Conservation (phyloP, 1,140 invertebrate genomes). For the Eciton burchellii region DNA sequence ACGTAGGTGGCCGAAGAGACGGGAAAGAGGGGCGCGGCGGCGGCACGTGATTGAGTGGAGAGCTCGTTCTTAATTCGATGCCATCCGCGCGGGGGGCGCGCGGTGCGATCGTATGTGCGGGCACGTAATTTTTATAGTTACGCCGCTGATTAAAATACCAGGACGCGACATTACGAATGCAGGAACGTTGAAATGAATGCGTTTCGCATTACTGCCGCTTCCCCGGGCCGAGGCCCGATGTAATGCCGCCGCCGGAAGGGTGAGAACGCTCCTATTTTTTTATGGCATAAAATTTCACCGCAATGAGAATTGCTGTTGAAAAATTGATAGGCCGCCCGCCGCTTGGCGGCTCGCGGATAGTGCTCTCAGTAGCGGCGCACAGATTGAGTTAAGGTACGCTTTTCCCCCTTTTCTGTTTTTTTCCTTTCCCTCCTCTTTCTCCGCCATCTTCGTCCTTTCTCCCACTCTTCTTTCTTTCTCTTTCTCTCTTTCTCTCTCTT, state of each 20-base stretch:
- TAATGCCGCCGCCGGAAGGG: conserved; percentile 59
- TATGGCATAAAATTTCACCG: conserved; percentile 75
- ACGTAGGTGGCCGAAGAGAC: too few species aligned
- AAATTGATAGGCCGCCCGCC: conserved; percentile 74
- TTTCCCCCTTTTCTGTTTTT: too few species aligned
- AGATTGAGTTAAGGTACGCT: conserved; percentile 75
- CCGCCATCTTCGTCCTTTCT: too few species aligned
- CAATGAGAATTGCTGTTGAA: conserved; percentile 80
- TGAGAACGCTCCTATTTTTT: conserved; percentile 73
- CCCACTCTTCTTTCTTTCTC: too few species aligned
- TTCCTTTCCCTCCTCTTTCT: too few species aligned
- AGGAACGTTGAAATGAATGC: conserved; percentile 74
- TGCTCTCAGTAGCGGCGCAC: conserved; percentile 52
- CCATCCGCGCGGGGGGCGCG: conserved; percentile 37
- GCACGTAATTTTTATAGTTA: conserved; percentile 70
- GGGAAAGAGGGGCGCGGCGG: too few species aligned
- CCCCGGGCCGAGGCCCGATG: conserved; percentile 56
- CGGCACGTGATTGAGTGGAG: not conserved
- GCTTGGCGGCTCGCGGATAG: conserved; percentile 46
- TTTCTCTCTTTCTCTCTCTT: too few species aligned
- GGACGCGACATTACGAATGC: conserved; percentile 73
- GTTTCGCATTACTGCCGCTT: conserved; percentile 74
- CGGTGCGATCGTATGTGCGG: conserved; percentile 49
- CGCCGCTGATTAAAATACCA: conserved; percentile 73
- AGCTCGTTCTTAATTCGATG: conserved; percentile 68